phyloP scores from a whole-genome alignment of 2,888 invertebrate genomes.

The Idaea dimidiata region DNA sequence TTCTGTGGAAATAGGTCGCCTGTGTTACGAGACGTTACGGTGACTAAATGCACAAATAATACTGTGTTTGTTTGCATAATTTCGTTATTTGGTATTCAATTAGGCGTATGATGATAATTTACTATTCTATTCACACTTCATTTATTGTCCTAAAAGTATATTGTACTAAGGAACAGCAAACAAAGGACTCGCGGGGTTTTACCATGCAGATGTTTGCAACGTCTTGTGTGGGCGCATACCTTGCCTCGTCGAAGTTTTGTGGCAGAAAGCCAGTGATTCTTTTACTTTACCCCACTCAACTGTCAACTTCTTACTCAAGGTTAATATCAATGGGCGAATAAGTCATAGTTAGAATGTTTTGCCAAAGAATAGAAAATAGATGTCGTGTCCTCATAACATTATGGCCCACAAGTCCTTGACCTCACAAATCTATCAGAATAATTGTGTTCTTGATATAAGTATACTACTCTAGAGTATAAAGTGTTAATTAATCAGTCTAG shows the following conservation, averaged over 20 bases:
- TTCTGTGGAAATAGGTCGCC: conserved; percentile 54
- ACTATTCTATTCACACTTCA: conserved; percentile 18
- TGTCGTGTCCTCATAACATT: conserved; percentile 9
- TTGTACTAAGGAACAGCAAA: conserved; percentile 15
- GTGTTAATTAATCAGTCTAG: too few relatives aligned
- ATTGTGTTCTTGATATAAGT: neutral
- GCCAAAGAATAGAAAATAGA: conserved; percentile 13
- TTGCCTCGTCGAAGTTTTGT: conserved; percentile 28
- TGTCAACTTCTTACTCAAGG: conserved; percentile 68
- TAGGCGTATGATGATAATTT: conserved; percentile 11
- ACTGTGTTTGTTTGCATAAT: neutral
- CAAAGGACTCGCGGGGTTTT: conserved; percentile 17
- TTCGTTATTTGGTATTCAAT: conserved; percentile 1
- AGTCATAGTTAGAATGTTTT: conserved; percentile 28
- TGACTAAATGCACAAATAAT: conserved; percentile 23
- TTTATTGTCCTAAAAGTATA: neutral
- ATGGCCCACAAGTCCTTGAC: neutral
- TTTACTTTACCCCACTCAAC: conserved; percentile 56
- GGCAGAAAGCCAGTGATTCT: conserved; percentile 62
- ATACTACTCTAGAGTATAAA: neutral
- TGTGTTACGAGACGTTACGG: conserved; percentile 40
- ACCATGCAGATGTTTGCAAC: conserved; percentile 4
- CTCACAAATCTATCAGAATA: neutral
- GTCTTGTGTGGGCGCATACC: conserved; percentile 23
- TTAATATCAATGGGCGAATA: conserved; percentile 49